Conservation (phyloP, 1,140 invertebrate genomes). For the Atta cephalotes region DNA sequence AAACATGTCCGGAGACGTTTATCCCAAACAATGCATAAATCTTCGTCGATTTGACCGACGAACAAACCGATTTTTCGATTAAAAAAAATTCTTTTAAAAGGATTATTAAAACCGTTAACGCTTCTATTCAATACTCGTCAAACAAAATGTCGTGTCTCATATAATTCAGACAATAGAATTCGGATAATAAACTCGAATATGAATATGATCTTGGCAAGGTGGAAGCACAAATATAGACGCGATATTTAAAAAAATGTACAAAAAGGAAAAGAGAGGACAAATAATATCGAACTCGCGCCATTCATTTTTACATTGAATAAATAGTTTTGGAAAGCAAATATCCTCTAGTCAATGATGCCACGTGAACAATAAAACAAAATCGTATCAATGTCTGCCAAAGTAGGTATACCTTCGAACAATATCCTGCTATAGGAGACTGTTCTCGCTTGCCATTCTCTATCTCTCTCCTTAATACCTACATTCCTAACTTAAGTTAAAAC, state of each 20-base stretch:
- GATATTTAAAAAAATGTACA: conserved; percentile 70
- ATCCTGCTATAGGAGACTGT: conserved; percentile 69
- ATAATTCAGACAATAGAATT: conserved; percentile 61
- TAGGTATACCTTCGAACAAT: conserved; percentile 79
- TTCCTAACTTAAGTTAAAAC: conserved; percentile 73
- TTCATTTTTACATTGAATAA: conserved; percentile 46
- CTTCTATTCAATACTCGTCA: conserved; percentile 15
- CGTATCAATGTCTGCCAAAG: conserved; percentile 85
- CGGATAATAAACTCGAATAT: conserved; percentile 59
- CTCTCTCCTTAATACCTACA: conserved; percentile 71
- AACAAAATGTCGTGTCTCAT: conserved; percentile 42
- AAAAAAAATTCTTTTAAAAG: conserved; percentile 60
- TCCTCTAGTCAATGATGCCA: not conserved
- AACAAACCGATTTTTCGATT: conserved; percentile 59
- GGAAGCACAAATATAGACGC: conserved; percentile 80
- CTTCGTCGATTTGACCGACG: conserved; percentile 15
- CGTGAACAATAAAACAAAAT: conserved; percentile 65
- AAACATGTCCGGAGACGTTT: conserved; percentile 57
- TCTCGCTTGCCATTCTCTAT: conserved; percentile 73
- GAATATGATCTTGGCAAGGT: conserved; percentile 69
- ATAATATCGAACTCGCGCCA: conserved; percentile 57
- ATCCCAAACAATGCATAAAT: conserved; percentile 66
- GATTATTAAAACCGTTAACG: conserved; percentile 22
- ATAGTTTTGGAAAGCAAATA: conserved; percentile 23
- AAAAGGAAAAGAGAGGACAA: conserved; percentile 62